These are phyloP conservation scores for Pelobates fuscus DNA, from an alignment of 2,113 vertebrate genomes.

Conservation along the genomic window DNA sequence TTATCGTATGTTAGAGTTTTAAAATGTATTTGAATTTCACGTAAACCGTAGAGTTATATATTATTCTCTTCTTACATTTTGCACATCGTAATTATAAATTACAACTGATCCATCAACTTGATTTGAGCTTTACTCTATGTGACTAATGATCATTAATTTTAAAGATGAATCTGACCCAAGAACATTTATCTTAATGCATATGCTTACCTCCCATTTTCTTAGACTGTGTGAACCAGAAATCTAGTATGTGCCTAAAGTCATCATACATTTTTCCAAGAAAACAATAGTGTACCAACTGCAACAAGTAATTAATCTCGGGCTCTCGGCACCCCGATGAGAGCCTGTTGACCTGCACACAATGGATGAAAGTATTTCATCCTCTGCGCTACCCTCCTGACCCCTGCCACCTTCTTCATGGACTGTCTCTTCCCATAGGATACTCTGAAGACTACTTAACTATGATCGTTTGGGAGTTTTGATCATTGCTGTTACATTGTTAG, in stretches of 20 bases:
- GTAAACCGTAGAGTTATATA: too few species aligned
- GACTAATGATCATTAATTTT: slow-evolving; percentile 34
- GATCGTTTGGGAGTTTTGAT: slow-evolving; percentile 71
- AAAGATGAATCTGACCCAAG: slow-evolving; percentile 48
- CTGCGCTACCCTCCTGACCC: slow-evolving; percentile 64
- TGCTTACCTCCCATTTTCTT: slow-evolving; percentile 55
- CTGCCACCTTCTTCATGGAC: slow-evolving; percentile 63
- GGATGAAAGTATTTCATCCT: slow-evolving; percentile 84
- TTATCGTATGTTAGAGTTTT: too few species aligned
- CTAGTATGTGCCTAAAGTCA: slow-evolving; percentile 62
- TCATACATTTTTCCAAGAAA: slow-evolving; percentile 53
- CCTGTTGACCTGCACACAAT: slow-evolving; percentile 84
- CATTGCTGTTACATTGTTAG: slow-evolving; percentile 50
- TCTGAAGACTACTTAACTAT: slow-evolving; percentile 70
- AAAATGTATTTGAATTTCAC: too few species aligned
- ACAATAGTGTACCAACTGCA: slow-evolving; percentile 68
- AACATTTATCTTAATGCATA: slow-evolving; percentile 51
- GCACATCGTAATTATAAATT: neutral
- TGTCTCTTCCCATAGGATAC: slow-evolving; percentile 74
- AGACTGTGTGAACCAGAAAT: slow-evolving; percentile 58
- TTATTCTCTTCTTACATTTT: too few species aligned
- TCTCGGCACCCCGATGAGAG: slow-evolving; percentile 77
- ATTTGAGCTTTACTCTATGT: slow-evolving; percentile 12
- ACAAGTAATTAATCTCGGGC: slow-evolving; percentile 88
- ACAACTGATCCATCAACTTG: slow-evolving; percentile 15